Evolutionary conservation across 2,888 invertebrate species (phyloP), one percentile per base, ranked within the genome.

Genomic region (Lysandra bellargus): DNA sequence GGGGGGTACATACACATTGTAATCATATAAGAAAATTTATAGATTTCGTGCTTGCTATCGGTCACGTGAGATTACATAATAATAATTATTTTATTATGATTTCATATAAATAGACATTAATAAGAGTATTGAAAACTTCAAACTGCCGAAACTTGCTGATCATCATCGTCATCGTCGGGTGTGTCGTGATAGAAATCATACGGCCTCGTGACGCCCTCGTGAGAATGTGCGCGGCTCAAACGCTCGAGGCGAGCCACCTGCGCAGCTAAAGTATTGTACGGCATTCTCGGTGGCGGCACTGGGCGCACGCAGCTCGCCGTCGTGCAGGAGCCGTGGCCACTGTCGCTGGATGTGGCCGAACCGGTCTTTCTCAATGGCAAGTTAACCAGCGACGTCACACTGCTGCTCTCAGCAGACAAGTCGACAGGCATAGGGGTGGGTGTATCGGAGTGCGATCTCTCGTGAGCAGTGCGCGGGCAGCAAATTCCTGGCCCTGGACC

Each of bases 371-470:
- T 95, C 84, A 98, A 94, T 82, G 98, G 98, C 91, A 98, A 95
- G 95, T 98, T 98, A 88, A 98, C 98, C 86, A 98, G 96, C 81
- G 98, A 98, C 79, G 98, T 98, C 82, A 99, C 98, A 90, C 98
- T 98, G 91, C 98, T 98, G 92, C 98, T 98, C 93, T 99, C 99
- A 57, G 98, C 98, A 80, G 98, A 98, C 80, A 99, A 95, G 91
- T 98, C 98, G 79, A 99, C 98, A 78, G 97, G 97, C 84, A 98
- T 93, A 78, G 97, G 97, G 78, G 97, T 97, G 33, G 97, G 98
- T 77, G 98, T 98, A 90, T 98, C 98, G 44, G 98, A 98, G 91
- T 98, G 98, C 53, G 98, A 98, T 82, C 98, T 95, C 90, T 98
- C 98, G 89, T 98, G 98, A 89, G 97, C 97, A 76, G 97, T 95